Conservation (phyloP, 2,888 invertebrate genomes). For the Chelonus formosanus region DNA sequence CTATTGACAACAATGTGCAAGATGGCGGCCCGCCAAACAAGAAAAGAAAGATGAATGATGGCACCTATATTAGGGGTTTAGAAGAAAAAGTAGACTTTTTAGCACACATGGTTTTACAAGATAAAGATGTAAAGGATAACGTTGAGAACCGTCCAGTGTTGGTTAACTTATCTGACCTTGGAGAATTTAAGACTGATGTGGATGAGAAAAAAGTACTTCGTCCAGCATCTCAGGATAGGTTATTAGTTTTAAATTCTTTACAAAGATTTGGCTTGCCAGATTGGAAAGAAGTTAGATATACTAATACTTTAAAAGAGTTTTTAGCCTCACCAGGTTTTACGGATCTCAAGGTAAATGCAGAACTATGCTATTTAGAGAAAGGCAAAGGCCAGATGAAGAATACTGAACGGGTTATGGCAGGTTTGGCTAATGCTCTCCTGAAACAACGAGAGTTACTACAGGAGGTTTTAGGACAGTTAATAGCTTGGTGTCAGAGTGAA, state of each 20-base stretch:
- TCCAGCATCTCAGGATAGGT: background rate
- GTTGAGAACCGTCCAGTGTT: too few species aligned
- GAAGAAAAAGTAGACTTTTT: too few species aligned
- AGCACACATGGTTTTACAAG: too few species aligned
- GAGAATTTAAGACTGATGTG: background rate
- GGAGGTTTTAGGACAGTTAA: constrained; percentile 25
- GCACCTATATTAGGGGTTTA: too few species aligned
- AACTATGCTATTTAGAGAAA: constrained; percentile 45
- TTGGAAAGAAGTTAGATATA: constrained; percentile 12
- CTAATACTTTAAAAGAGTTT: background rate
- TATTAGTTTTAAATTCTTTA: background rate
- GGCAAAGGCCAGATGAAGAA: constrained; percentile 24
- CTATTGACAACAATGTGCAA: too few species aligned
- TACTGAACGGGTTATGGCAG: constrained; percentile 29
- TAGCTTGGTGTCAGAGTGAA: constrained; percentile 31
- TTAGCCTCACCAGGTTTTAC: constrained; percentile 9
- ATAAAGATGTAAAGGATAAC: too few species aligned
- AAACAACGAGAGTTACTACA: constrained; percentile 28
- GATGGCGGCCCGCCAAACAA: too few species aligned
- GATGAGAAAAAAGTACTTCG: background rate
- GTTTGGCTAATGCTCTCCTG: constrained; percentile 29
- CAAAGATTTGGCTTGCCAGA: background rate
- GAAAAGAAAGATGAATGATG: too few species aligned
- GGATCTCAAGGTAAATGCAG: constrained; percentile 42
- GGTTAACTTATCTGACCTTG: background rate